phyloP scores from a whole-genome alignment of 2,113 vertebrate genomes.

The Scolopax mira region DNA sequence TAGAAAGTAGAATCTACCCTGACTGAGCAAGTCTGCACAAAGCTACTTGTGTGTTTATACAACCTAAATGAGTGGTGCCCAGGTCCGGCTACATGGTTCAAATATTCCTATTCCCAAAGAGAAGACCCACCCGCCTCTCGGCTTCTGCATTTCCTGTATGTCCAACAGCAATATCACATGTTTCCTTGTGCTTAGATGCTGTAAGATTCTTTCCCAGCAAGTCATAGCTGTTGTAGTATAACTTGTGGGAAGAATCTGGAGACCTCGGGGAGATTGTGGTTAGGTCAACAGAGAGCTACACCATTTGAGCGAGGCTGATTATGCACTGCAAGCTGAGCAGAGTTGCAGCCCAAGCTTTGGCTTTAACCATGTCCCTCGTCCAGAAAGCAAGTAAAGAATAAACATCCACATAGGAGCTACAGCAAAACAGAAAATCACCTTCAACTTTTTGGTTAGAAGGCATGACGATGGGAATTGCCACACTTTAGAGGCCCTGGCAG shows the following conservation, averaged over 20 bases:
- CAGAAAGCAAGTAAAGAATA: background rate
- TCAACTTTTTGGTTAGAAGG: background rate
- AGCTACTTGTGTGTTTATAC: background rate
- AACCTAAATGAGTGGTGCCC: background rate
- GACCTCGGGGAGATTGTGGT: slow-evolving; percentile 27
- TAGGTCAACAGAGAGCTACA: background rate
- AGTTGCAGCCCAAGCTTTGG: background rate
- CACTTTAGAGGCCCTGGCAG: background rate
- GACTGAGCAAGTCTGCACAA: slow-evolving; percentile 7
- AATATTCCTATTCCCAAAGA: background rate
- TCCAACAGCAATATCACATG: background rate
- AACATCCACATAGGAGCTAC: background rate
- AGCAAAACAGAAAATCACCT: background rate
- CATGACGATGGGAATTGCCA: background rate
- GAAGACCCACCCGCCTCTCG: background rate
- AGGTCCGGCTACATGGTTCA: background rate
- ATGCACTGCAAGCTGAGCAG: background rate
- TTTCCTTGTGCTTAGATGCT: background rate
- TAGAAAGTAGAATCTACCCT: background rate
- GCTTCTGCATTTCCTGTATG: background rate
- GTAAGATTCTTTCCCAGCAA: slow-evolving; percentile 58
- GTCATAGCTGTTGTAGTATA: slow-evolving; percentile 8
- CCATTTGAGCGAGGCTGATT: background rate
- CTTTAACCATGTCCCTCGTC: background rate
- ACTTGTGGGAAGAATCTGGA: background rate